These are phyloP conservation scores for Cichlasoma orientale DNA, from an alignment of 2,797 vertebrate genomes.

Conservation along the genomic window DNA sequence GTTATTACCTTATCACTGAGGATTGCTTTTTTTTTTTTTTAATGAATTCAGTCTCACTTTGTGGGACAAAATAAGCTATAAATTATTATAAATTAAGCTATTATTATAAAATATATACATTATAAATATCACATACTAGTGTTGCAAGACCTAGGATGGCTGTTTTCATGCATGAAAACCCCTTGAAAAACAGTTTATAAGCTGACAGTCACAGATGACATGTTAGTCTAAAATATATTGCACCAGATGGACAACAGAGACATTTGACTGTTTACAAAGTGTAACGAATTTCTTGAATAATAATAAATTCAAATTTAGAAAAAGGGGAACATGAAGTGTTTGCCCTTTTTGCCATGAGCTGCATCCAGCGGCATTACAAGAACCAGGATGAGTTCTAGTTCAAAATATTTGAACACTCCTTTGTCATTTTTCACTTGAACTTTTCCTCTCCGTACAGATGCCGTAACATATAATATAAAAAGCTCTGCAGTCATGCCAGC, in stretches of 20 bases:
- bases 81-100: too few species aligned
- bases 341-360: not conserved
- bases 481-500: not conserved
- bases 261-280: not conserved
- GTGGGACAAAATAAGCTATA: not conserved
- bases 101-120: not conserved
- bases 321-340: not conserved
- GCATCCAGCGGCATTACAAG: not conserved
- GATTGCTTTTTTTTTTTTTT: not conserved
- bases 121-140: not conserved
- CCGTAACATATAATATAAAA: not conserved
- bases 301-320: constrained; percentile 4
- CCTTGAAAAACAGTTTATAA: constrained; percentile 1
- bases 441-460: not conserved
- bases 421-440: not conserved
- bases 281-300: constrained; percentile 11
- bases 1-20: not conserved
- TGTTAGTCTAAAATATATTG: constrained; percentile 34
- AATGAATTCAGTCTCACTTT: not conserved
- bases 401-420: not conserved
- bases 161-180: constrained; percentile 18
- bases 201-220: not conserved
- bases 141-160: not conserved
- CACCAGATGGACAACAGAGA: constrained; percentile 37
- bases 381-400: not conserved